A percentile compares a stretch with the other conserved stretches of the same genome.
phyloP scores from a whole-genome alignment of 1,140 invertebrate genomes.

The Steinernema khuongi region DNA sequence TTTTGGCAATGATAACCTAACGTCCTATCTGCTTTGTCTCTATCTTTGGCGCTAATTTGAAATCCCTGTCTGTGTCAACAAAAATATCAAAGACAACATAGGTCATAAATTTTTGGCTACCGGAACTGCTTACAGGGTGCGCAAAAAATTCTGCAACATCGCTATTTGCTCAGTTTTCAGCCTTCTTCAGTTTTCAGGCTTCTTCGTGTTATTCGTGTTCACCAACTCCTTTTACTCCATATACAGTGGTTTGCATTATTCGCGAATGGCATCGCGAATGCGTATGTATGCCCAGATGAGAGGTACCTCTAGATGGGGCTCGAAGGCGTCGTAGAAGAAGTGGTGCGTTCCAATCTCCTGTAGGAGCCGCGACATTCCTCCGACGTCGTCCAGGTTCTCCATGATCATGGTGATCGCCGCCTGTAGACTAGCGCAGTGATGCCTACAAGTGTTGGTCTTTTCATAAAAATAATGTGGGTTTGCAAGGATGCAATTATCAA shows the following conservation, averaged over 20 bases:
- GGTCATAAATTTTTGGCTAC: too few relatives aligned
- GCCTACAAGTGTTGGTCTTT: conserved; percentile 41
- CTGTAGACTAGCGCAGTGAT: conserved; percentile 51
- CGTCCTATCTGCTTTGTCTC: background rate
- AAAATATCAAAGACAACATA: too few relatives aligned
- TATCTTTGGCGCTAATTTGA: too few relatives aligned
- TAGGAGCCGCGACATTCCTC: conserved; percentile 40
- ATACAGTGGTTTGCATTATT: background rate
- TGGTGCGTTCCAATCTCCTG: conserved; percentile 56
- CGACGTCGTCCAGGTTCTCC: conserved; percentile 54
- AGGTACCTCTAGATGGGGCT: conserved; percentile 52
- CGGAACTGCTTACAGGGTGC: too few relatives aligned
- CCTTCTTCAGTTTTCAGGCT: background rate
- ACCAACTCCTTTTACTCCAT: too few relatives aligned
- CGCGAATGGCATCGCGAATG: background rate
- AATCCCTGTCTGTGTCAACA: too few relatives aligned
- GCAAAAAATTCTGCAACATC: background rate
- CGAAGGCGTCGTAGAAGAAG: conserved; percentile 56
- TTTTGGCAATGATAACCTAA: background rate
- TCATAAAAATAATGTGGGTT: conserved; percentile 29
- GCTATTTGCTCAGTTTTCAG: background rate
- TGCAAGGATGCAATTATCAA: background rate
- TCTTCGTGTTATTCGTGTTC: too few relatives aligned
- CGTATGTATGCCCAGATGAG: background rate
- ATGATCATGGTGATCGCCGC: conserved; percentile 55